phyloP scores from a whole-genome alignment of 1,140 invertebrate genomes.

The Tetraneura akinire region DNA sequence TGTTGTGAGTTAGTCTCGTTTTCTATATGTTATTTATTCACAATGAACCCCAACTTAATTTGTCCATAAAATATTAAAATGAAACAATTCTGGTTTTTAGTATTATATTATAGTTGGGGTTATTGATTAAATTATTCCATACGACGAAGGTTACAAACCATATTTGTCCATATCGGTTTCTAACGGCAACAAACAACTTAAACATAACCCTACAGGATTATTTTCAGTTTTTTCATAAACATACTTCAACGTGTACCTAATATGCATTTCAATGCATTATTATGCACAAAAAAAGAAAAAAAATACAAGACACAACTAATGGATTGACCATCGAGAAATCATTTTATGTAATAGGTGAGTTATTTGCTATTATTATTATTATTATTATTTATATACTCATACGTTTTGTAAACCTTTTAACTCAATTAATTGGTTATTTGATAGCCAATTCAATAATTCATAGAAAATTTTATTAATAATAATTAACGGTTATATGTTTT shows the following conservation, averaged over 20 bases:
- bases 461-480: too few relatives aligned
- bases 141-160: neutral
- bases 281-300: neutral
- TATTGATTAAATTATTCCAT: constrained; percentile 31
- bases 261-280: constrained; percentile 18
- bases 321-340: neutral
- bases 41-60: neutral
- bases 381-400: neutral
- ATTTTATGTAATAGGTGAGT: neutral
- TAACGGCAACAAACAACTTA: constrained; percentile 35
- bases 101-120: too few relatives aligned
- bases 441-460: too few relatives aligned
- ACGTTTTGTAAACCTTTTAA: too few relatives aligned
- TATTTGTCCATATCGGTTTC: constrained; percentile 15
- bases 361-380: neutral
- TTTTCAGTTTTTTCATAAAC: constrained; percentile 16
- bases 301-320: too few relatives aligned
- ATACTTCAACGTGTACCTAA: neutral
- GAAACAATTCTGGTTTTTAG: neutral
- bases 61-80: neutral
- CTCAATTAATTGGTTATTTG: neutral
- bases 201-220: neutral
- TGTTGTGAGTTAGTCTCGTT: too few relatives aligned
- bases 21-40: neutral
- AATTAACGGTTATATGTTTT: too few relatives aligned